Percentiles rank a stretch among this genome's conserved stretches.
These are phyloP conservation scores for Danaus melanippus DNA, from an alignment of 1,140 invertebrate genomes.

Conservation along the genomic window DNA sequence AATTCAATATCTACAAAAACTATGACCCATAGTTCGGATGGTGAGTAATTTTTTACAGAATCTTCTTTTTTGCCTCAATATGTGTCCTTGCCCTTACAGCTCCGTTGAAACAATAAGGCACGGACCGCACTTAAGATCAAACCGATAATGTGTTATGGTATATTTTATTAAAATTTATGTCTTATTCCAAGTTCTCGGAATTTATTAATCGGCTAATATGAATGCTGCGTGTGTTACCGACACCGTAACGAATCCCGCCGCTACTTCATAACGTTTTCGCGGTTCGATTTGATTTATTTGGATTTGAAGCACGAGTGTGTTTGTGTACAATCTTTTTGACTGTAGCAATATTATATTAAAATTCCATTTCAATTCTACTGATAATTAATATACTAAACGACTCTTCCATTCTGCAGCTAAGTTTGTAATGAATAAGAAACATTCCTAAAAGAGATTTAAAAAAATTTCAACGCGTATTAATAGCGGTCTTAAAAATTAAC, in stretches of 20 bases:
- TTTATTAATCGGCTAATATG: slow-evolving; percentile 69
- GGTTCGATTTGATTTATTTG: slow-evolving; percentile 10
- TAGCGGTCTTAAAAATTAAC: no score
- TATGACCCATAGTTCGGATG: no score
- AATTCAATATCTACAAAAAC: no score
- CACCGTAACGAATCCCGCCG: slow-evolving; percentile 33
- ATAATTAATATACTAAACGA: no score
- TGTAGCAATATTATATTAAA: no score
- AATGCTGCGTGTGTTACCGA: slow-evolving; percentile 54
- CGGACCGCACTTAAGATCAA: slow-evolving; percentile 45
- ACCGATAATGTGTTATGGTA: slow-evolving; percentile 45
- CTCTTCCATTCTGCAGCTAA: no score
- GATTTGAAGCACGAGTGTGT: not conserved
- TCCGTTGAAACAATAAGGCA: slow-evolving; percentile 52
- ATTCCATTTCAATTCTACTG: no score
- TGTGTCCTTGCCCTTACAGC: slow-evolving; percentile 26
- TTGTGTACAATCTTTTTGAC: no score
- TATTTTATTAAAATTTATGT: slow-evolving; percentile 69
- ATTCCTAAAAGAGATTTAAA: no score
- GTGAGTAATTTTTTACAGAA: slow-evolving; percentile 1
- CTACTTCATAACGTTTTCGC: slow-evolving; percentile 20
- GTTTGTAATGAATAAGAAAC: no score
- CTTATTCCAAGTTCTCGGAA: slow-evolving; percentile 62
- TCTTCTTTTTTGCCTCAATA: not conserved
- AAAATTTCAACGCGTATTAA: no score